Percentiles rank a stretch among this genome's conserved stretches.
These are phyloP conservation scores for Poecilia gillii DNA, from an alignment of 2,797 vertebrate species.

Conservation along the genomic window DNA sequence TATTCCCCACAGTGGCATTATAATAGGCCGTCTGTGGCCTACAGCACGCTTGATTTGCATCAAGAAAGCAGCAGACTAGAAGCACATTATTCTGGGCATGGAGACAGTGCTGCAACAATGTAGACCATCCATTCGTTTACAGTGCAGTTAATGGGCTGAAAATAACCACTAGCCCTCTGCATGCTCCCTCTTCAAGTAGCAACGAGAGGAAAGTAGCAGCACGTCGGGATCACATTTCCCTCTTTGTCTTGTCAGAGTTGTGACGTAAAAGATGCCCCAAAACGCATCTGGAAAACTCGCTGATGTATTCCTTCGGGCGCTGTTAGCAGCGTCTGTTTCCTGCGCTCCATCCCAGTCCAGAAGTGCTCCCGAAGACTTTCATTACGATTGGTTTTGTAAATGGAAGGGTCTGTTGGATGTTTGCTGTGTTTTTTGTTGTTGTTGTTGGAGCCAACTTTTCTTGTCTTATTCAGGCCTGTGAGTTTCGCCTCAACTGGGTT, in stretches of 20 bases:
- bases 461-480: background rate
- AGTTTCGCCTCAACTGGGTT: background rate
- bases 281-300: constrained; percentile 46
- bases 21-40: constrained; percentile 70
- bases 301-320: constrained; percentile 13
- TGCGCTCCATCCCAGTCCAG: constrained; percentile 7
- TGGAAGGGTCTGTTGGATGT: constrained; percentile 8
- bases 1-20: constrained; percentile 52
- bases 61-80: constrained; percentile 49
- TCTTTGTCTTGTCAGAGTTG: constrained; percentile 22
- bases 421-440: constrained; percentile 27
- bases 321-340: constrained; percentile 37
- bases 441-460: background rate
- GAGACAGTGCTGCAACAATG: constrained; percentile 59
- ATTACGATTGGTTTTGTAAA: constrained; percentile 25
- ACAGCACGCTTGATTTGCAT: constrained; percentile 67
- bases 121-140: constrained; percentile 51
- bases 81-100: constrained; percentile 53
- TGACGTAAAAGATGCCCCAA: constrained; percentile 25
- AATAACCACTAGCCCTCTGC: constrained; percentile 50
- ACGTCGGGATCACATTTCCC: constrained; percentile 38
- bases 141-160: constrained; percentile 66
- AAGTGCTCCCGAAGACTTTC: constrained; percentile 22
- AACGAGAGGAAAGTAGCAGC: constrained; percentile 9
- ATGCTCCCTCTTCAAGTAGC: constrained; percentile 23